Percentiles rank a stretch among this genome's conserved stretches.
phyloP scores from a whole-genome alignment of 2,797 vertebrate genomes.

The Melopsittacus undulatus region DNA sequence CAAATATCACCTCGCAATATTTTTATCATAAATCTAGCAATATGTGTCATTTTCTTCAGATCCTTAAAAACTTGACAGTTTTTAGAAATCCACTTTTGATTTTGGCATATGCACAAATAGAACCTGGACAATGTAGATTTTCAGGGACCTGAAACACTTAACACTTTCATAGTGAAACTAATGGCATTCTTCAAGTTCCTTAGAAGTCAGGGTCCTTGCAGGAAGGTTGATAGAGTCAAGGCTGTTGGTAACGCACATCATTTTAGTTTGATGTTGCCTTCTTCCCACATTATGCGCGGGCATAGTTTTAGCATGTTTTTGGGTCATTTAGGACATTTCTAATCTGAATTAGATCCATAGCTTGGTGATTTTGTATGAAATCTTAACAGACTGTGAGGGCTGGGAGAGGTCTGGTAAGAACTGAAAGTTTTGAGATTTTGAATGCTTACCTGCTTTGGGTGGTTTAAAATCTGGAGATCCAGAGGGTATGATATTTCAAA shows the following conservation, averaged over 20 bases:
- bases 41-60: background rate
- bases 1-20: background rate
- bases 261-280: background rate
- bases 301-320: background rate
- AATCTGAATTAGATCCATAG: background rate
- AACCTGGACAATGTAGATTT: background rate
- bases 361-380: background rate
- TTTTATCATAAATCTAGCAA: background rate
- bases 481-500: background rate
- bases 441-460: background rate
- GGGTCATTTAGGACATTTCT: background rate
- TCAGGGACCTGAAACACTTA: background rate
- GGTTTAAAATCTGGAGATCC: background rate
- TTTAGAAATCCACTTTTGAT: background rate
- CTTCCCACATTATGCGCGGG: background rate
- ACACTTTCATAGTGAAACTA: background rate
- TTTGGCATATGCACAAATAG: background rate
- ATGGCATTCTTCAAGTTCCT: background rate
- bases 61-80: background rate
- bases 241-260: fast-evolving
- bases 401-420: background rate
- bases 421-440: background rate
- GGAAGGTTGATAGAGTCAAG: background rate
- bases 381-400: background rate
- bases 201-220: background rate